Base-by-base conservation (phyloP, 2,797 vertebrate genomes). In the Xiphorhynchus erythropygius region DNA sequence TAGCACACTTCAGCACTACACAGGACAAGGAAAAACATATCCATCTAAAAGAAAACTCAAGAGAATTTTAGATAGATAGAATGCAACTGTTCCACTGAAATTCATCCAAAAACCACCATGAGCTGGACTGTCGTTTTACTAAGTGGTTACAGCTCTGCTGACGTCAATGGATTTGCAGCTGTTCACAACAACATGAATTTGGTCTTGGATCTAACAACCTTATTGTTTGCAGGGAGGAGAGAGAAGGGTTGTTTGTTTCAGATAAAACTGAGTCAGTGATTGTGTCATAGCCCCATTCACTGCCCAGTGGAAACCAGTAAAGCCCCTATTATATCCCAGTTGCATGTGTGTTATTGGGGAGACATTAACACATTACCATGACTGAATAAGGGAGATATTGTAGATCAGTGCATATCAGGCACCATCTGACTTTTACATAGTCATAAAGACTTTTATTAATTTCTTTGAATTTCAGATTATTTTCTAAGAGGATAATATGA, bases 141-240 rank as follows among this genome's bases (percentile, higher is more conserved):
- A 55, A 94, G 77, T 70, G 80, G 62, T 91, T 91, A 94, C 74
- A 95, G 67, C 93, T 84, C 77, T 89, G 73, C 67, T 94, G 85
- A 94, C 3, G 3, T 90, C 85, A 94, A 77, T 84, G 67, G 82
- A 90, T 91, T 86, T 94, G 94, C 95, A 95, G 93, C 93, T 97
- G 91, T 65, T 88, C 89, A 78, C 59, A 93, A 86, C 65, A 93
- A 65, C 57, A 79, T 10, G n/a, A 88, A 81, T 84, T 88, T 91
- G 74, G 91, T 85, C 76, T 94, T 78, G 65, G 35, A 91, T 93
- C 73, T 84, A 62, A 69, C 42, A 84, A 32, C 69, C 53, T 80
- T 69, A 56, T 63, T 78, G 57, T 87, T 83, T 78, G n/a, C 30
- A 18, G 64, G 35, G 41, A 28, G 47, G 53, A 67, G 62, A 64